These are phyloP conservation scores for Phocides pigmalion DNA, from an alignment of 1,140 invertebrate species.

Conservation along the genomic window DNA sequence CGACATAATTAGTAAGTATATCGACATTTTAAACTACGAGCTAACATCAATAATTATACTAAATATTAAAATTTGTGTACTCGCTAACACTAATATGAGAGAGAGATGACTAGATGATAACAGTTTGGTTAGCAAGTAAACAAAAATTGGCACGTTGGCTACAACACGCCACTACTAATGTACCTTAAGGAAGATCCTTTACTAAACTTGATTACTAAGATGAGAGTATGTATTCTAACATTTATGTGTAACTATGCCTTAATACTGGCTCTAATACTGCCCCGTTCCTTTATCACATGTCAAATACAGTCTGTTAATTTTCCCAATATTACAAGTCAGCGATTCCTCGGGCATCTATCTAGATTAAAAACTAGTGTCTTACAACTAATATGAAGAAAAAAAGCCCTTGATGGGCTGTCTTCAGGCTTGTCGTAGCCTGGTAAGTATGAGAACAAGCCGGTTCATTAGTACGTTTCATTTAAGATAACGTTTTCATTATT, in stretches of 20 bases:
- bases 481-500: no score
- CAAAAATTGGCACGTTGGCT: slow-evolving; percentile 25
- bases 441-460: neutral
- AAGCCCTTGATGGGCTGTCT: neutral
- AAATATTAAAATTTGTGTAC: slow-evolving; percentile 42
- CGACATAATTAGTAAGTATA: slow-evolving; percentile 10
- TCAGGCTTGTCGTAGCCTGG: neutral
- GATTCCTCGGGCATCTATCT: slow-evolving; percentile 38
- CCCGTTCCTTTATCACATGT: slow-evolving; percentile 53
- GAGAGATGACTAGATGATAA: slow-evolving; percentile 36
- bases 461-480: no score
- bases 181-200: slow-evolving; percentile 37
- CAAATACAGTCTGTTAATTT: slow-evolving; percentile 61
- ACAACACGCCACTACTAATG: slow-evolving; percentile 42
- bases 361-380: slow-evolving; percentile 41
- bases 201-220: slow-evolving; percentile 7
- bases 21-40: slow-evolving; percentile 47
- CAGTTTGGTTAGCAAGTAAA: slow-evolving; percentile 47
- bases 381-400: slow-evolving; percentile 32
- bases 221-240: slow-evolving; percentile 39
- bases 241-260: slow-evolving; percentile 45
- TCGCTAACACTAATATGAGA: slow-evolving; percentile 44
- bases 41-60: slow-evolving; percentile 34
- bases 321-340: slow-evolving; percentile 37
- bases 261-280: slow-evolving; percentile 72